phyloP scores from a whole-genome alignment of 2,888 invertebrate genomes.

The Drosophila affinis region DNA sequence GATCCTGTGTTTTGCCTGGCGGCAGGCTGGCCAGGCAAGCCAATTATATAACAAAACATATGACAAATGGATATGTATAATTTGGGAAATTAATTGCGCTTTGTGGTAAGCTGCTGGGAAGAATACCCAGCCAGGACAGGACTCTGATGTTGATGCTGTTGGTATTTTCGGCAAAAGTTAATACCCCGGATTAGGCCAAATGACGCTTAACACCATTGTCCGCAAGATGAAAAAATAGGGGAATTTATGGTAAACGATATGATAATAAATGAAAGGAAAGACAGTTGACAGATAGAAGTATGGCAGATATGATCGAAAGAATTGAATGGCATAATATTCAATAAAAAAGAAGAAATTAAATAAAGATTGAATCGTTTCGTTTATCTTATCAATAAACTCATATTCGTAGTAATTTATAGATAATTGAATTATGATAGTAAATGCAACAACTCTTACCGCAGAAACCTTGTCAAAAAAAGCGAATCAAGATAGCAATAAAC shows the following conservation, averaged over 20 bases:
- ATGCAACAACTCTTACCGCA: not conserved
- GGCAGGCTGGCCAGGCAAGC: conserved; percentile 47
- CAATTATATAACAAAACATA: conserved; percentile 79
- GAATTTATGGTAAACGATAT: not conserved
- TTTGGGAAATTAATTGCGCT: conserved; percentile 70
- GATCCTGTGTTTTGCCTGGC: conserved; percentile 48
- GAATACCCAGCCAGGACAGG: conserved; percentile 18
- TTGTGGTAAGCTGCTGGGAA: conserved; percentile 67
- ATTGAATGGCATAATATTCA: not conserved
- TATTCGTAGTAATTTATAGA: conserved; percentile 14
- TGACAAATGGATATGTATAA: conserved; percentile 51
- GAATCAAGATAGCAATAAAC: not conserved
- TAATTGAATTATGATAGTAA: conserved; percentile 4
- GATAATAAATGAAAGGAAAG: too few relatives aligned
- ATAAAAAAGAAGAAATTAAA: too few relatives aligned
- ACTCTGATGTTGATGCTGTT: conserved; percentile 1
- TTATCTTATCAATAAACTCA: not conserved
- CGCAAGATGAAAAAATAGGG: not conserved
- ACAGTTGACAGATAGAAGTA: too few relatives aligned
- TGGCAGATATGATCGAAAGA: too few relatives aligned
- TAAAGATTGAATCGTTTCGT: too few relatives aligned
- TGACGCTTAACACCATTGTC: conserved; percentile 3
- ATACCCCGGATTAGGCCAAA: conserved; percentile 35
- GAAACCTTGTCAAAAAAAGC: too few relatives aligned
- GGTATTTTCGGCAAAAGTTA: conserved; percentile 51